These are phyloP conservation scores for Rhadina sibilatrix DNA, from an alignment of 2,113 vertebrate species.

Conservation along the genomic window DNA sequence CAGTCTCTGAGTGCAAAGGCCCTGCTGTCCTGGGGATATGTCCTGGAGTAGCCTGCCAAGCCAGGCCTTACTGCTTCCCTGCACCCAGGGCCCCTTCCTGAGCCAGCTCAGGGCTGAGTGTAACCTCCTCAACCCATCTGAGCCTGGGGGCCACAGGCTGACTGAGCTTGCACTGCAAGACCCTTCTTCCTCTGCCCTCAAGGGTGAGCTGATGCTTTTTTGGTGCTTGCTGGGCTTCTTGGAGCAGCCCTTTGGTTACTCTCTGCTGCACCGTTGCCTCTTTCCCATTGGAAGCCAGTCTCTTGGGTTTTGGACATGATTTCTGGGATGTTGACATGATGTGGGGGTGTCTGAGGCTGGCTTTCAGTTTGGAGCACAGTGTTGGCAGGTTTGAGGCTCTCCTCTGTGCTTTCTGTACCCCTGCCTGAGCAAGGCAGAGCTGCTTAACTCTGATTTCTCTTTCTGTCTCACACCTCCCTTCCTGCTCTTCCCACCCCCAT, in stretches of 20 bases:
- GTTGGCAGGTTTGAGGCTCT: not conserved
- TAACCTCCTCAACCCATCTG: not conserved
- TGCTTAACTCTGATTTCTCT: conserved; percentile 34
- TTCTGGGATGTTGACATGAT: not conserved
- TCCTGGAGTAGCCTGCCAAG: not conserved
- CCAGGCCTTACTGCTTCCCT: not conserved
- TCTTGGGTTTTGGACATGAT: not conserved
- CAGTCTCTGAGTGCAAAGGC: not conserved
- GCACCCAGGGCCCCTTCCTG: not conserved
- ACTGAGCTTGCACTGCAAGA: not conserved
- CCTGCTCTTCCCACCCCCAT: not conserved
- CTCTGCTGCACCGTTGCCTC: not conserved
- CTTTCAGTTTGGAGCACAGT: not conserved
- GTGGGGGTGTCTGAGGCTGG: not conserved
- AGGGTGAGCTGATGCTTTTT: not conserved
- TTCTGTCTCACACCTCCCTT: conserved; percentile 40
- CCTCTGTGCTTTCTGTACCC: not conserved
- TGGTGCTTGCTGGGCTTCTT: not conserved
- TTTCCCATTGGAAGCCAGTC: not conserved
- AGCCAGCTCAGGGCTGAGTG: not conserved
- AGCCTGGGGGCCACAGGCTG: not conserved
- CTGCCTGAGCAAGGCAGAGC: not conserved
- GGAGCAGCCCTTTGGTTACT: not conserved
- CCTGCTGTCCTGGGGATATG: not conserved
- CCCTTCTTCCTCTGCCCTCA: not conserved